phyloP scores from a whole-genome alignment of 2,888 invertebrate species.

The Drosophila austrosaltans region DNA sequence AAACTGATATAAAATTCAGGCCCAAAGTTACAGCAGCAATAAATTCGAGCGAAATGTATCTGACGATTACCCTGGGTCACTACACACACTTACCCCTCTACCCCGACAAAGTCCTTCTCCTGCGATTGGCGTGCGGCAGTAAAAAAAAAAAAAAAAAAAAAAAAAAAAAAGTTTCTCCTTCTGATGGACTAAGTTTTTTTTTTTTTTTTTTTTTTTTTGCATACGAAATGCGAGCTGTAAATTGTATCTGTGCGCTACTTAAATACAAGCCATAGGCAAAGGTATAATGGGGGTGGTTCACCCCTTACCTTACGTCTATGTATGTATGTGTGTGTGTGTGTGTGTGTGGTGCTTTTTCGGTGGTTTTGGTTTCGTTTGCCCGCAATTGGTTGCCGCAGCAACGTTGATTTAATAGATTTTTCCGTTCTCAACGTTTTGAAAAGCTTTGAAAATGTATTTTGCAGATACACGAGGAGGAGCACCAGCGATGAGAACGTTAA shows the following conservation, averaged over 20 bases:
- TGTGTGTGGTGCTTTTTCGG: constrained; percentile 63
- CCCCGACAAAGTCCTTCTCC: constrained; percentile 11
- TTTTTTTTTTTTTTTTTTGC: constrained; percentile 63
- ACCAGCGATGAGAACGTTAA: constrained; percentile 15
- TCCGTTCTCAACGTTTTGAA: constrained; percentile 67
- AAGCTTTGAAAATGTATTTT: constrained; percentile 69
- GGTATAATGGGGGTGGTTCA: constrained; percentile 66
- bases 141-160: constrained; percentile 42
- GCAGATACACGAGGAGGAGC: constrained; percentile 62
- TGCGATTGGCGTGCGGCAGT: constrained; percentile 71
- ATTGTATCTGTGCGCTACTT: constrained; percentile 80
- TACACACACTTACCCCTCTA: background rate
- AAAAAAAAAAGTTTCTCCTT: constrained; percentile 42
- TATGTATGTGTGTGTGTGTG: constrained; percentile 21
- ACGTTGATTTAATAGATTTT: constrained; percentile 84
- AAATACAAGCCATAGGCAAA: constrained; percentile 66
- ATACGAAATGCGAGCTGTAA: constrained; percentile 80
- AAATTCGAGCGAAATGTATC: constrained; percentile 80
- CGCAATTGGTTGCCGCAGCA: constrained; percentile 83
- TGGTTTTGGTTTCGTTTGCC: constrained; percentile 83
- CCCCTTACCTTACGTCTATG: constrained; percentile 25
- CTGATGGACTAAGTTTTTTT: constrained; percentile 6
- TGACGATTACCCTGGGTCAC: constrained; percentile 53
- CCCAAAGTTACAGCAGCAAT: constrained; percentile 81
- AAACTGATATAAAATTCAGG: constrained; percentile 47